Evolutionary conservation across 2,113 vertebrate genomes (phyloP).

Genomic region (Phrynosoma platyrhinos): DNA sequence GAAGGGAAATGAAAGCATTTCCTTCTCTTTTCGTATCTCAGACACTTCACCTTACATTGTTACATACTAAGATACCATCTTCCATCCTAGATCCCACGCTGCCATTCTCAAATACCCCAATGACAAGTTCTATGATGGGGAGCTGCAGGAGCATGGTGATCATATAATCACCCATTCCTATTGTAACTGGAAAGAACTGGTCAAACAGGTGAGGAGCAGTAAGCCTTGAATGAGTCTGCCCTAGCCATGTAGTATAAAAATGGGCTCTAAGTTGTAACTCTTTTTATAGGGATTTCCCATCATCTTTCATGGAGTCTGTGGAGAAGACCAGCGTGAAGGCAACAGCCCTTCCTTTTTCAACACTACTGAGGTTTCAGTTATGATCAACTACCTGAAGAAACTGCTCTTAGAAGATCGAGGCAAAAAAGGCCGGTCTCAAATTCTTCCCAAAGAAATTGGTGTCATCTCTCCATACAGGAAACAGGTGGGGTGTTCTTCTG

Average conservation of each 20-base stretch:
- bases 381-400: constrained; percentile 84
- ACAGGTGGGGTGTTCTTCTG: constrained; percentile 79
- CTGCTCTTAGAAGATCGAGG: constrained; percentile 78
- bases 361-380: constrained; percentile 81
- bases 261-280: neutral
- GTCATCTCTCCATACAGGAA: constrained; percentile 95
- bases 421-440: constrained; percentile 74
- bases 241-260: neutral
- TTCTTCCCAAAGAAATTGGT: constrained; percentile 85
- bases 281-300: constrained; percentile 86
- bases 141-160: constrained; percentile 79
- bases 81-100: constrained; percentile 85
- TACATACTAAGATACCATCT: neutral
- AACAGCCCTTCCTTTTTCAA: constrained; percentile 96
- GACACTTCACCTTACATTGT: neutral
- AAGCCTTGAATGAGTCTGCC: neutral
- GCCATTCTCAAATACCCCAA: constrained; percentile 89
- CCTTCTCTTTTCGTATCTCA: neutral
- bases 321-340: constrained; percentile 84
- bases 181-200: constrained; percentile 87
- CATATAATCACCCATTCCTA: constrained; percentile 74
- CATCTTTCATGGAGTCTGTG: constrained; percentile 90
- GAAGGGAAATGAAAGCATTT: neutral
- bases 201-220: constrained; percentile 75
- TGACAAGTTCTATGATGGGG: constrained; percentile 87